Evolutionary conservation across 1,140 invertebrate species (phyloP), one percentile per base, ranked within the genome.

Genomic region (Caerostris darwini): DNA sequence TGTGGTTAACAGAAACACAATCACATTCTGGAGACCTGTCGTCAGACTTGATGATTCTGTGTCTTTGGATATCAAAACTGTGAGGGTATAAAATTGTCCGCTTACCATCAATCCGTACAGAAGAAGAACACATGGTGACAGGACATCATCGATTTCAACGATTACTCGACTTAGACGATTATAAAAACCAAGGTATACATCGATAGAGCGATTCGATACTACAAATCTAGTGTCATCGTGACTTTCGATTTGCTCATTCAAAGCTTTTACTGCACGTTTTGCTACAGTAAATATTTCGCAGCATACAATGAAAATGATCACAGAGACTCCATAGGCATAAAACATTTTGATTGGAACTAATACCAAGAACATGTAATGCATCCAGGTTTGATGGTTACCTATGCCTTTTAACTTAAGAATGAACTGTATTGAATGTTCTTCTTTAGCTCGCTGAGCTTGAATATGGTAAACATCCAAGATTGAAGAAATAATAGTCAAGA

Each of bases 71-170:
- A 94, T 94, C 34, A 94, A 58, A 0, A 94, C 93, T 17, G 87
- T 94, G 3, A 94, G 59, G 0, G 87, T 89, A 59, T 90, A 94
- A 50, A 94, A 90, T 14, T 94, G 93, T 6, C 87, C 93, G 56
- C 93, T 94, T 1, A 90, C 93, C 87, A 94, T 94, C 54, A 94
- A 85, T 4, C 93, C 93, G 19, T 94, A 94, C 64, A 94, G 50
- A 5, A 94, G 81, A 3, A 94, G 88, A 10, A 94, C 93, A 34
- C 87, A 94, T 0, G 93, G 93, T 6, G 93, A 94, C 3, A 94
- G 71, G 1, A 94, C 93, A 7, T 94, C 81, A 88, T 94, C 93
- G 12, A 94, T 94, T 50, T 94, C 93, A 53, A 81, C 77, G 7
- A 94, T 88, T 19, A 50, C 54, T 53, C n/a, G n/a, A 19, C 61